A percentile compares a stretch with the other conserved stretches of the same genome.
These are phyloP conservation scores for Myrmophylax atrothorax DNA, from an alignment of 2,113 vertebrate genomes.

Conservation along the genomic window DNA sequence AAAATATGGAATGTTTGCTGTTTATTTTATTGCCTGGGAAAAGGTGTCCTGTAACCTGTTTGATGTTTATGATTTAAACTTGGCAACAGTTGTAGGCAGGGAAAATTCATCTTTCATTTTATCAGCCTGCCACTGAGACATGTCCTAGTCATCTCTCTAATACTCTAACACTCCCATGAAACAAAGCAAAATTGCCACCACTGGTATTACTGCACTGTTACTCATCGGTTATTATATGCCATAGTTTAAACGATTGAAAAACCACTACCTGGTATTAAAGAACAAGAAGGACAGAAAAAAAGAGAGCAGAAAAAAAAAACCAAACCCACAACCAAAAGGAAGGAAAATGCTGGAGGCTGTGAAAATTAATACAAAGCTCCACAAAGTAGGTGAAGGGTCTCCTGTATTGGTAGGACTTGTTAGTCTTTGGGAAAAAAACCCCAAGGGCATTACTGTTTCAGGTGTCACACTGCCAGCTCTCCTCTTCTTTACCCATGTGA, in stretches of 20 bases:
- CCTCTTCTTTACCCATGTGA: background rate
- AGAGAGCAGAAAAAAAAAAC: background rate
- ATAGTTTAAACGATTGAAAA: slow-evolving; percentile 57
- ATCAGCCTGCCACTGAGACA: slow-evolving; percentile 42
- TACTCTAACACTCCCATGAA: slow-evolving; percentile 48
- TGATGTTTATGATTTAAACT: slow-evolving; percentile 54
- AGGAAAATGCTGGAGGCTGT: slow-evolving; percentile 40
- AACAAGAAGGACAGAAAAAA: background rate
- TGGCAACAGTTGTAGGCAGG: slow-evolving; percentile 45
- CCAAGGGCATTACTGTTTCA: background rate
- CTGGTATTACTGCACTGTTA: slow-evolving; percentile 50
- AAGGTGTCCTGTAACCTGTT: slow-evolving; percentile 3
- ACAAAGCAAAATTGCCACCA: slow-evolving; percentile 73
- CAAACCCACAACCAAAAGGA: background rate
- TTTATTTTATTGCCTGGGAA: background rate
- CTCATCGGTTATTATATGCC: slow-evolving; percentile 54
- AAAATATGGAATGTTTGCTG: background rate
- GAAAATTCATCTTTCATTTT: slow-evolving; percentile 34
- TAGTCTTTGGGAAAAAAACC: background rate
- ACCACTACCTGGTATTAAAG: slow-evolving; percentile 64
- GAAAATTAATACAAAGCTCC: slow-evolving; percentile 8
- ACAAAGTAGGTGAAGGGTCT: background rate
- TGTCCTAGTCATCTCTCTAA: slow-evolving; percentile 31
- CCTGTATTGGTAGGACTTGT: background rate
- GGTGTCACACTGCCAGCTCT: background rate